phyloP scores from a whole-genome alignment of 2,113 vertebrate species.

The Nothocercus nigrocapillus region DNA sequence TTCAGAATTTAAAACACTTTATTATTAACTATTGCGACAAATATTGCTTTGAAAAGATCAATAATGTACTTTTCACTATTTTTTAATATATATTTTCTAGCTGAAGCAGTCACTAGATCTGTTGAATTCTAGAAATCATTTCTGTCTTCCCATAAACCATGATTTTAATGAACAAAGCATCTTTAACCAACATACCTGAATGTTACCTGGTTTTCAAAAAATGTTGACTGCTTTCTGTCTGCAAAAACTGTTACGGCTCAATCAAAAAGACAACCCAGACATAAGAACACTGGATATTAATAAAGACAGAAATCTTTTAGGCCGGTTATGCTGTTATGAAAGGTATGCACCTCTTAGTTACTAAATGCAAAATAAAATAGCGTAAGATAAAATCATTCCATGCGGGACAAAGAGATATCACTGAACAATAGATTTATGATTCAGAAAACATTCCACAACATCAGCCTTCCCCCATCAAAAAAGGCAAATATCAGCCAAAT shows the following conservation, averaged over 20 bases:
- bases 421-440: neutral
- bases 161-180: neutral
- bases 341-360: neutral
- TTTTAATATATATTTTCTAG: neutral
- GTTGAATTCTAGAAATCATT: neutral
- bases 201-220: neutral
- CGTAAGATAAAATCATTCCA: neutral
- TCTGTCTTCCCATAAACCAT: neutral
- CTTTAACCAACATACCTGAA: neutral
- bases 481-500: slow-evolving; percentile 18
- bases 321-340: neutral
- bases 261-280: neutral
- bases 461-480: neutral
- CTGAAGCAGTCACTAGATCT: neutral
- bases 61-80: neutral
- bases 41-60: neutral
- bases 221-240: neutral
- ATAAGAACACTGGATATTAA: neutral
- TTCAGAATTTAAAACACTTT: neutral
- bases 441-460: slow-evolving; percentile 12
- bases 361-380: neutral
- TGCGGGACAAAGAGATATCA: neutral
- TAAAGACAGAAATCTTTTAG: neutral
- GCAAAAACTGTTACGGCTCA: neutral
- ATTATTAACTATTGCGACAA: neutral